These are phyloP conservation scores for Catamblyrhynchus diadema DNA, from an alignment of 2,797 vertebrate genomes.

Conservation along the genomic window DNA sequence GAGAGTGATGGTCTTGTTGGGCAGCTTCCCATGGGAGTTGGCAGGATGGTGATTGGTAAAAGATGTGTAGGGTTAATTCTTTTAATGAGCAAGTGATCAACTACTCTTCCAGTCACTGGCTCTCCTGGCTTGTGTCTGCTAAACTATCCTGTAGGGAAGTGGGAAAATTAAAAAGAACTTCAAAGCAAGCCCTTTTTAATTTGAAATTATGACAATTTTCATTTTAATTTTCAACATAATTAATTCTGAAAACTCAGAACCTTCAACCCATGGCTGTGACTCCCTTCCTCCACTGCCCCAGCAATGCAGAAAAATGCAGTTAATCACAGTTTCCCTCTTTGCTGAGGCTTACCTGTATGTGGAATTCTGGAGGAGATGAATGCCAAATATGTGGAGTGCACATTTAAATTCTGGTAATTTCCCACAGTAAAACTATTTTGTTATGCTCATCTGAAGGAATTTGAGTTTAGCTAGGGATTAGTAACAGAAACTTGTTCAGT, in stretches of 20 bases:
- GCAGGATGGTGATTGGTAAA: background rate
- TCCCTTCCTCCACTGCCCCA: background rate
- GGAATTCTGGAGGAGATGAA: background rate
- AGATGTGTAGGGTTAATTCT: background rate
- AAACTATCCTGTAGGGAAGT: background rate
- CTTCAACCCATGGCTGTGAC: background rate
- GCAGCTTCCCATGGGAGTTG: background rate
- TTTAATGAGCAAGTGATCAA: background rate
- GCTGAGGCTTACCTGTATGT: background rate
- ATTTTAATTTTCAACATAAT: background rate
- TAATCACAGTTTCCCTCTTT: background rate
- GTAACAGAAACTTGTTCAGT: background rate
- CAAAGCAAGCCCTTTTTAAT: background rate
- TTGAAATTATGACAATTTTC: background rate
- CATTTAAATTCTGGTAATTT: background rate
- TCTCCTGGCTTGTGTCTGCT: background rate
- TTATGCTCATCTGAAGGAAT: background rate
- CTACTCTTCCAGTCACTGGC: background rate
- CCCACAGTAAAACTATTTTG: background rate
- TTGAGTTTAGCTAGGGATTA: background rate
- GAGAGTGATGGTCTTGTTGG: conserved; percentile 29
- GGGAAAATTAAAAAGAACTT: background rate
- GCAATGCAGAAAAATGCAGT: background rate
- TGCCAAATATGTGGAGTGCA: background rate
- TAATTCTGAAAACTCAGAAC: background rate